phyloP scores from a whole-genome alignment of 2,888 invertebrate species.

The Hofmannophila pseudospretella region DNA sequence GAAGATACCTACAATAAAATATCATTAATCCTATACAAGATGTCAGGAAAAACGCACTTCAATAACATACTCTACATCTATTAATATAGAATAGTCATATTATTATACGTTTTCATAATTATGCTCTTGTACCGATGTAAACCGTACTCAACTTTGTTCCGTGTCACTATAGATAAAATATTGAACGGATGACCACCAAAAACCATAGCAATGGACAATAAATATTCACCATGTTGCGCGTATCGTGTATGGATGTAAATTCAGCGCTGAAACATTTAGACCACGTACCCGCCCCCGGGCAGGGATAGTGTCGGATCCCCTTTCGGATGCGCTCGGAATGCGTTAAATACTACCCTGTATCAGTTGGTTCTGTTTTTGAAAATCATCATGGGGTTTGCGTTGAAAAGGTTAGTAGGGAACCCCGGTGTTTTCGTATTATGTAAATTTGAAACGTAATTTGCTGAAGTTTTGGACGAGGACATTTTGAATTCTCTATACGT shows the following conservation, averaged over 20 bases:
- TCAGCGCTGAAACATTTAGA: constrained; percentile 61
- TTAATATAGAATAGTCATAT: no score
- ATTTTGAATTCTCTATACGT: no score
- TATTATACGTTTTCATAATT: no score
- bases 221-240: constrained; percentile 39
- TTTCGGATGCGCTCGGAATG: constrained; percentile 45
- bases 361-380: constrained; percentile 38
- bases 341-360: constrained; percentile 46
- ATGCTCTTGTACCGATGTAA: no score
- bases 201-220: constrained; percentile 25
- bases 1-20: no score
- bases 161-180: not conserved
- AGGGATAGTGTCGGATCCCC: constrained; percentile 29
- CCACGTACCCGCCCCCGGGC: constrained; percentile 50
- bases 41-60: no score
- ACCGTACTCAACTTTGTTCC: no score
- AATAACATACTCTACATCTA: no score
- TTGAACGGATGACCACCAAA: constrained; percentile 1
- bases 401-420: not conserved
- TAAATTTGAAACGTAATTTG: not conserved
- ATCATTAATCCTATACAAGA: no score
- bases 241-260: constrained; percentile 30
- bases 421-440: not conserved
- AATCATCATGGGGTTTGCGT: constrained; percentile 12
- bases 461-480: not conserved